phyloP scores from a whole-genome alignment of 2,888 invertebrate species.

The Dione vanillae region DNA sequence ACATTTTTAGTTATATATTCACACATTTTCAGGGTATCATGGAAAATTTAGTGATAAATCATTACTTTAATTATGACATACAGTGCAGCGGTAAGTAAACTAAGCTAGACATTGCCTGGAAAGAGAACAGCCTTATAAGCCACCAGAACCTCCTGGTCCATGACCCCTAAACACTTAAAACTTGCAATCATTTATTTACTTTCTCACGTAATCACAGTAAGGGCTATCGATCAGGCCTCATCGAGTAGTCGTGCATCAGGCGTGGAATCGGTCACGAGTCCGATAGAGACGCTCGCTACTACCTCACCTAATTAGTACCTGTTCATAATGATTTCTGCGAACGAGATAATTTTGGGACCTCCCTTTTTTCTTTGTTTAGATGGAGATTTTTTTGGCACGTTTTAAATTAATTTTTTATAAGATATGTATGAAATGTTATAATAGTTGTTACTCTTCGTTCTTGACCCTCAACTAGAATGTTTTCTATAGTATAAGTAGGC shows the following conservation, averaged over 20 bases:
- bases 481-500: no score
- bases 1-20: not conserved
- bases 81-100: no score
- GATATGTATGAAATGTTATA: no score
- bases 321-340: constrained; percentile 35
- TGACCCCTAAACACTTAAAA: not conserved
- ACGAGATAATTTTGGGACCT: constrained; percentile 26
- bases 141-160: no score
- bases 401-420: not conserved
- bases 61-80: not conserved
- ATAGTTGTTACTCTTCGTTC: no score
- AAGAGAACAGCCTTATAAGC: not conserved
- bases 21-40: not conserved
- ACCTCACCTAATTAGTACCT: constrained; percentile 45
- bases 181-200: constrained; percentile 15
- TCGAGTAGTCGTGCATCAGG: constrained; percentile 28
- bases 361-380: constrained; percentile 17
- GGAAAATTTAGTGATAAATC: not conserved
- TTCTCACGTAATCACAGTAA: constrained; percentile 23
- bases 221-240: constrained; percentile 24
- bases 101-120: no score
- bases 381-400: not conserved
- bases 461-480: no score
- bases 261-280: constrained; percentile 46
- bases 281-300: constrained; percentile 42